These are phyloP conservation scores for Acrocephalus arundinaceus DNA, from an alignment of 2,113 vertebrate genomes.

Conservation along the genomic window DNA sequence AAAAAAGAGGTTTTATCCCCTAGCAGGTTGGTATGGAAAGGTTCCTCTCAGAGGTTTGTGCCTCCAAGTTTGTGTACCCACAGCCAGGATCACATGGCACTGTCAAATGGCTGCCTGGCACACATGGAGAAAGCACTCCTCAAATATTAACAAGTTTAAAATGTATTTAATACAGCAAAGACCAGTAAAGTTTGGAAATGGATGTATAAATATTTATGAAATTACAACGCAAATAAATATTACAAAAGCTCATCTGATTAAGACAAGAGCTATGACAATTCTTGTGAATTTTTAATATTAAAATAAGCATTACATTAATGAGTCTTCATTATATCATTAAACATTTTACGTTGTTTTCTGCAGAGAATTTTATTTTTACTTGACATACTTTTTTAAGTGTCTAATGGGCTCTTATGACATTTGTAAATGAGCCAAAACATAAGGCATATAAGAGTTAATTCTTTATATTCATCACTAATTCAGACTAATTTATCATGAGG, in stretches of 20 bases:
- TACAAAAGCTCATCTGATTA: constrained; percentile 62
- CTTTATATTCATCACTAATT: constrained; percentile 61
- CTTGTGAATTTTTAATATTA: constrained; percentile 69
- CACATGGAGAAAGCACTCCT: background rate
- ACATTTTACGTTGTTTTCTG: constrained; percentile 60
- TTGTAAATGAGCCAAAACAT: constrained; percentile 58
- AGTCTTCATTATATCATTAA: constrained; percentile 64
- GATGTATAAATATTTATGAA: constrained; percentile 60
- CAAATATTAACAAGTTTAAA: background rate
- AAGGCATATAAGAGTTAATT: constrained; percentile 55
- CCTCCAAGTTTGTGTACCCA: too few species aligned
- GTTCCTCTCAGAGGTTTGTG: background rate
- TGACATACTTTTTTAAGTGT: constrained; percentile 39
- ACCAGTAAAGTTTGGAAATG: constrained; percentile 21
- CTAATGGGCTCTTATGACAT: constrained; percentile 51
- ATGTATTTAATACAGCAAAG: constrained; percentile 30
- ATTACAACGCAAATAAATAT: constrained; percentile 58
- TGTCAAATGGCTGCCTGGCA: background rate
- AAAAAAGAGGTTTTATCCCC: background rate
- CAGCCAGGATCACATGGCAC: background rate
- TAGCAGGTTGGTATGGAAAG: background rate
- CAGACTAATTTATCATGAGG: constrained; percentile 60
- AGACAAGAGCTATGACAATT: constrained; percentile 61
- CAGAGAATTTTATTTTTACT: constrained; percentile 49
- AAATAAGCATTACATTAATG: constrained; percentile 66